Percentiles rank a stretch among this genome's conserved stretches.
phyloP scores from a whole-genome alignment of 2,113 vertebrate species.

The Protobothrops flavoviridis region DNA sequence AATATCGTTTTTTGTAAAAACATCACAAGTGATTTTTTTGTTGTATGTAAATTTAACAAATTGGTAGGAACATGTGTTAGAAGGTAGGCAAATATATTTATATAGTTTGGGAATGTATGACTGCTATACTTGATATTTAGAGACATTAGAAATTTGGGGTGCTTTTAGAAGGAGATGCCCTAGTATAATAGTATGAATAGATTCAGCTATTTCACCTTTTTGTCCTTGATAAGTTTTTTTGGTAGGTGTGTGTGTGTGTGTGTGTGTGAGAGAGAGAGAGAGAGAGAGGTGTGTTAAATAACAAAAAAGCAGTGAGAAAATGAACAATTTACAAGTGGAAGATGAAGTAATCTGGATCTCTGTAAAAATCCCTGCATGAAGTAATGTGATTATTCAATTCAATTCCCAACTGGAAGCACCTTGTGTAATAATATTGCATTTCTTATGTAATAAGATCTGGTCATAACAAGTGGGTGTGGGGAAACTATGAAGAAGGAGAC shows the following conservation, averaged over 20 bases:
- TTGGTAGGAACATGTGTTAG: slow-evolving; percentile 41
- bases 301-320: background rate
- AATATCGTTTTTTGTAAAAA: background rate
- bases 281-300: background rate
- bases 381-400: background rate
- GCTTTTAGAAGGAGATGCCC: background rate
- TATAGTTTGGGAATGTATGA: slow-evolving; percentile 35
- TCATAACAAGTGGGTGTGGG: slow-evolving; percentile 23
- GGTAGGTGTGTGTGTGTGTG: background rate
- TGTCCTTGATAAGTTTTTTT: background rate
- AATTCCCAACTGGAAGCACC: background rate
- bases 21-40: slow-evolving; percentile 25
- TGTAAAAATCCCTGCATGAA: background rate
- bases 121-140: slow-evolving; percentile 4
- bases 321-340: background rate
- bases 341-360: background rate
- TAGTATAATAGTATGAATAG: background rate
- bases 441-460: slow-evolving; percentile 8
- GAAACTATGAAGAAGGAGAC: background rate
- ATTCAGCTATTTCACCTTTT: background rate
- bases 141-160: background rate
- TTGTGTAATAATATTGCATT: background rate
- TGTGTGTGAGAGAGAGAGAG: background rate
- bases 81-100: background rate
- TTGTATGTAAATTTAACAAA: background rate